Base-by-base conservation (phyloP, 2,113 vertebrate genomes). In the Rhipidura dahli region DNA sequence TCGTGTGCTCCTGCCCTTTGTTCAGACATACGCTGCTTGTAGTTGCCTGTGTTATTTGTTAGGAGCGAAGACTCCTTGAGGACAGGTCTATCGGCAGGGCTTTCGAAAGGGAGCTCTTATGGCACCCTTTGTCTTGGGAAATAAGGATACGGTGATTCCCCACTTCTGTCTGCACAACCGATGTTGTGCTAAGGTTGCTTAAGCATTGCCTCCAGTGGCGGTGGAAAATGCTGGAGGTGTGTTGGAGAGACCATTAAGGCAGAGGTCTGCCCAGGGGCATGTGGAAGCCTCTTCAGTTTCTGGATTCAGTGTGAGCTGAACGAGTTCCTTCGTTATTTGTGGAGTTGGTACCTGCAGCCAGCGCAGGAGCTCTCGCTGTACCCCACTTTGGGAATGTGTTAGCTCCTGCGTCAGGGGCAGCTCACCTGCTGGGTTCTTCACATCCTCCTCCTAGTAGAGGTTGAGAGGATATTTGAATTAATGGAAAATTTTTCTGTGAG, bases 121-220 rank as follows among this genome's bases (percentile, higher is more conserved):
- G 45, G 68, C 30, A 49, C 31, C 22, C 30, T 84, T 57, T 77
- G 59, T 77, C 31, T n/a, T 20, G 42, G 54, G 50, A 24, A 31
- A 18, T 26, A 3, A 17, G 33, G 37, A 6, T 20, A 3, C 1
- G 1, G 27, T 15, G 5, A 47, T 77, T 50, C 28, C 30, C 24
- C 35, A 16, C 39, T 45, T 42, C 3, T 63, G 6, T 13, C 37
- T 22, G 30, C 45, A 2, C 63, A 7, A 0, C 30, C 4, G 0
- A 1, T 35, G 2, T 28, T n/a, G 22, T 7, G 20, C 1, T 47
- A 5, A 15, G 35, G 33, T 22, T 35, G 50, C 31, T 40, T 11
- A 10, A 83, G 40, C 17, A 0, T 57, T 9, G 28, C 73, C 63
- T 63, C 60, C 33, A 30, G 7, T 4, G 21, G 33, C 14, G 30